Conservation (phyloP, 2,113 vertebrate genomes). For the Nothocercus julius region DNA sequence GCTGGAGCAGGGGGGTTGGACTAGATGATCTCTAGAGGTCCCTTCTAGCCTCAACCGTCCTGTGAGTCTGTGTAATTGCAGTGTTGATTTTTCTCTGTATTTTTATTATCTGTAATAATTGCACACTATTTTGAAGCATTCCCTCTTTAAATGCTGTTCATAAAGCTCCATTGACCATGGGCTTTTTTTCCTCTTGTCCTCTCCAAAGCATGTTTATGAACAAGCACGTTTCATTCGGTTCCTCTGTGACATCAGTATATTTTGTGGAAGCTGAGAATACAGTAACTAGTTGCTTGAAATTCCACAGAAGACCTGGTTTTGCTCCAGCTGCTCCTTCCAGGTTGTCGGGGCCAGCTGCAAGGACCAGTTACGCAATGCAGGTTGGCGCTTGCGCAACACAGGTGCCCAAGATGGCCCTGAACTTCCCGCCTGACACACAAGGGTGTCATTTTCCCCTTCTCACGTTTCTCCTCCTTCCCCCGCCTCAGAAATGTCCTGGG, state of each 20-base stretch:
- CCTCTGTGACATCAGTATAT: background rate
- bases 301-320: constrained; percentile 27
- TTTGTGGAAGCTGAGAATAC: background rate
- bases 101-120: background rate
- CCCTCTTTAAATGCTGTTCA: background rate
- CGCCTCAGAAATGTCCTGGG: background rate
- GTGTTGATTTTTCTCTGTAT: fast-evolving
- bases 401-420: background rate
- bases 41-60: too few species aligned
- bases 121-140: background rate
- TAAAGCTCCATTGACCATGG: background rate
- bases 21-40: too few species aligned
- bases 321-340: background rate
- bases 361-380: background rate
- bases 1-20: too few species aligned
- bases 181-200: background rate
- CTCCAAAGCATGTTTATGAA: background rate
- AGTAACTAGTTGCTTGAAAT: background rate
- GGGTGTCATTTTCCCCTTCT: background rate
- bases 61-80: background rate
- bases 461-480: background rate
- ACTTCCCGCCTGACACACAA: background rate
- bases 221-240: background rate
- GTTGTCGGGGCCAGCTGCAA: background rate
- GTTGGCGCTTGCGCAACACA: background rate